Base-by-base conservation (phyloP, 2,797 vertebrate species). In the Salarias fasciatus region DNA sequence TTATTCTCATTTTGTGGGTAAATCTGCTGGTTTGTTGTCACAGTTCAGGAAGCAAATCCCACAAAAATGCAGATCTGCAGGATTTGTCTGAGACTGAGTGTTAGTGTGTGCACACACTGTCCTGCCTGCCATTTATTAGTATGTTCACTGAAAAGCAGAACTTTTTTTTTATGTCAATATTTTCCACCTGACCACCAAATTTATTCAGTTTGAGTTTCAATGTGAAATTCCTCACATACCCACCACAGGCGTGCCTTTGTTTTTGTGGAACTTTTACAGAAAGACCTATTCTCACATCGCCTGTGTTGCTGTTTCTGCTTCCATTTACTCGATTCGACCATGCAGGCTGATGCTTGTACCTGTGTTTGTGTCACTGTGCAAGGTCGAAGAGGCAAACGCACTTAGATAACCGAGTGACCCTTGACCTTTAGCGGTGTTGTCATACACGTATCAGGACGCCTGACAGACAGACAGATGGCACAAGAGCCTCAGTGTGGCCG, bases 191-290 rank as follows among this genome's bases (percentile, higher is more conserved):
- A 48, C 31, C 36, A 6, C 41, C 59, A 18, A 48, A 37, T 69
- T 40, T 28, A 29, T 35, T 35, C 33, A 48, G 50, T 42, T 45
- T 3, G 4, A 63, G 11, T 55, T 58, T n/a, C 57, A 58, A 33
- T 47, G 74, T 68, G 63, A 84, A 83, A 87, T 84, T 87, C 80
- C 68, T 62, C 76, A 75, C 72, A 87, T 84, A 75, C 69, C 69
- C 51, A 53, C 44, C 0, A 0, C 33, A 70, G 77, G 77, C 40
- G 30, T 53, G 68, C 28, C 54, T 50, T 10, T 11, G 40, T 48
- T 69, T 73, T n/a, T 69, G 29, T 61, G 45, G 63, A 75, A 71
- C 63, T 4, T 38, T 11, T 11, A 5, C 2, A 35, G 6, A 35
- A 2, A 35, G 3, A 35, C 33, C 35, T 35, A 11, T 40, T 53